Evolutionary conservation across 2,888 invertebrate species (phyloP).

Genomic region (Conus canariensis): DNA sequence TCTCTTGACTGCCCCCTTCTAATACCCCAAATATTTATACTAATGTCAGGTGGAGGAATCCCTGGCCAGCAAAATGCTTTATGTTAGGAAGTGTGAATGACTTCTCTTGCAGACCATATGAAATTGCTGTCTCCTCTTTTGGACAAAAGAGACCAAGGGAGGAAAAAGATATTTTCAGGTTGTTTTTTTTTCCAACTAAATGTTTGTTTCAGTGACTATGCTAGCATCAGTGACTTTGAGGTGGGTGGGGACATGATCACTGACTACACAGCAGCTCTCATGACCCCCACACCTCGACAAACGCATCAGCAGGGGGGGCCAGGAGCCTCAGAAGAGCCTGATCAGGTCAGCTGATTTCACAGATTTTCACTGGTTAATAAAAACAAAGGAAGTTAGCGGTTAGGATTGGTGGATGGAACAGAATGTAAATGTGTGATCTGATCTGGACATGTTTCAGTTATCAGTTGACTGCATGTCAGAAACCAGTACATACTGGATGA

Average conservation of each 20-base stretch:
- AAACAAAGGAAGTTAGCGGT: neutral
- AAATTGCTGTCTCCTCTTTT: too few relatives aligned
- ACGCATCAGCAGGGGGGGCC: neutral
- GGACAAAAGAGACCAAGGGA: too few relatives aligned
- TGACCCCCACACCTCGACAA: slow-evolving; percentile 44
- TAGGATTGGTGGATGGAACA: neutral
- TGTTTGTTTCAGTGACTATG: slow-evolving; percentile 25
- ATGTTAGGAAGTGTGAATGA: too few relatives aligned
- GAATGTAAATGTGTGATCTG: neutral
- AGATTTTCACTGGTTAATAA: neutral
- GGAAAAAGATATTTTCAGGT: too few relatives aligned
- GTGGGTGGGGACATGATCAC: slow-evolving; percentile 63
- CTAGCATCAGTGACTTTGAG: slow-evolving; percentile 55
- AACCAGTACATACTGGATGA: neutral
- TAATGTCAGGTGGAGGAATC: too few relatives aligned
- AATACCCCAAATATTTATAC: too few relatives aligned
- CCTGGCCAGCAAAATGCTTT: too few relatives aligned
- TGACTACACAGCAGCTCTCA: slow-evolving; percentile 70
- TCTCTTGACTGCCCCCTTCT: too few relatives aligned
- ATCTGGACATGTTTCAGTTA: too few relatives aligned
- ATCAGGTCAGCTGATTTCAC: neutral
- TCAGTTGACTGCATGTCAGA: too few relatives aligned
- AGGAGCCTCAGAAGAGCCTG: neutral
- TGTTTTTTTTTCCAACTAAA: too few relatives aligned
- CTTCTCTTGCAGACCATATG: too few relatives aligned